A percentile compares a stretch with the other conserved stretches of the same genome.
Conservation (phyloP, 2,888 invertebrate genomes). For the Tetranychus truncatus region DNA sequence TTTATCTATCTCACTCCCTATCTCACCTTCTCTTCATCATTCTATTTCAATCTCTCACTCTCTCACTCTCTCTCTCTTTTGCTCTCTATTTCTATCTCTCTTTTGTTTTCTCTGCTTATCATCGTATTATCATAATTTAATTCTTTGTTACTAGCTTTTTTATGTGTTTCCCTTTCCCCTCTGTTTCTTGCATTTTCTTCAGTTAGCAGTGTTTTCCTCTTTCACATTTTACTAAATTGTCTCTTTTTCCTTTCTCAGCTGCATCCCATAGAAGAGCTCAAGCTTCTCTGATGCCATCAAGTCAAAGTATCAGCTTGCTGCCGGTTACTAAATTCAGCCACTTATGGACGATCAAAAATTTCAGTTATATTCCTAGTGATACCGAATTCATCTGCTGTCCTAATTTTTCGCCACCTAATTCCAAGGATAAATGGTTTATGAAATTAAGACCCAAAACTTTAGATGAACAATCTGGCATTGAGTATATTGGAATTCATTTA, state of each 20-base stretch:
- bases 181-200: background rate
- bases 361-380: constrained; percentile 9
- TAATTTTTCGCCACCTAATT: constrained; percentile 11
- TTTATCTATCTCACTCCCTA: background rate
- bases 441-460: constrained; percentile 8
- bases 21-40: background rate
- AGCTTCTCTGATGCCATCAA: background rate
- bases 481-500: constrained; percentile 12
- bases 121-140: background rate
- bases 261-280: background rate
- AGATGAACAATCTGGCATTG: constrained; percentile 3
- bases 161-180: too few relatives aligned
- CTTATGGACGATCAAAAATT: constrained; percentile 11
- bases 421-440: constrained; percentile 13
- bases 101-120: background rate
- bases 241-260: background rate
- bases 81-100: background rate
- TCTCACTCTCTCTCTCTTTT: background rate
- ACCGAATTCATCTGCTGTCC: constrained; percentile 5
- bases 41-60: background rate
- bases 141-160: background rate
- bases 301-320: background rate
- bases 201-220: background rate
- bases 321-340: constrained; percentile 10
- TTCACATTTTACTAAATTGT: background rate